Evolutionary conservation across 2,797 vertebrate species (phyloP).

Genomic region (Gobionotothen gibberifrons): DNA sequence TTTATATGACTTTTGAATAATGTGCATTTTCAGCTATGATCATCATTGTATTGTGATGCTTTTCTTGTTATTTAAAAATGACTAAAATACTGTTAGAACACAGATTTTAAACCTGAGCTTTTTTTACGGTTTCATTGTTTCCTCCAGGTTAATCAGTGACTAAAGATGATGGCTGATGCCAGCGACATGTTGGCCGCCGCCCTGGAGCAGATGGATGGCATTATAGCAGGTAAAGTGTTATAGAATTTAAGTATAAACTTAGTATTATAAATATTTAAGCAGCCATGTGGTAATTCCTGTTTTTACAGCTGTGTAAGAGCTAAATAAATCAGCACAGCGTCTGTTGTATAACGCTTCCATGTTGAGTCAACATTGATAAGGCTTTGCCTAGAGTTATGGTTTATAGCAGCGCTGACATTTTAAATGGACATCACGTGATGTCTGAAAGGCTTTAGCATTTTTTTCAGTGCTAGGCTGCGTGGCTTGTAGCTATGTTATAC

Average conservation of each 20-base stretch:
- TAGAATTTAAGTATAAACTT: background rate
- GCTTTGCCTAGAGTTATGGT: constrained; percentile 20
- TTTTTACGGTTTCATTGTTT: background rate
- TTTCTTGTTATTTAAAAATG: background rate
- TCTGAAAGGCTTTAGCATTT: constrained; percentile 37
- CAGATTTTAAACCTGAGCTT: background rate
- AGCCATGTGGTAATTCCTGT: background rate
- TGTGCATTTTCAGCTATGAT: background rate
- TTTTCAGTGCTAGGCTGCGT: constrained; percentile 21
- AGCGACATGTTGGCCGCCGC: constrained; percentile 97
- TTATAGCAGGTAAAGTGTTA: constrained; percentile 89
- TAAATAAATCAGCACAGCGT: constrained; percentile 1
- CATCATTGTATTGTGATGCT: background rate
- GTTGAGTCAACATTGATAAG: constrained; percentile 29
- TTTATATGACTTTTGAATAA: background rate
- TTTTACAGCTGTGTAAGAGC: background rate
- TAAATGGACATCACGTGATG: constrained; percentile 43
- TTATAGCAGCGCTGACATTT: constrained; percentile 69
- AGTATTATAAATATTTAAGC: background rate
- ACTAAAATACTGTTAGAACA: background rate
- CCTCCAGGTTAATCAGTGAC: constrained; percentile 57
- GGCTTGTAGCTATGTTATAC: constrained; percentile 18
- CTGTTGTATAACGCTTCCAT: background rate
- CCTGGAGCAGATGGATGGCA: constrained; percentile 96
- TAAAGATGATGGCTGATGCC: constrained; percentile 94